A percentile compares a stretch with the other conserved stretches of the same genome.
Evolutionary conservation across 2,113 vertebrate genomes (phyloP).

Genomic region (Gopherus flavomarginatus): DNA sequence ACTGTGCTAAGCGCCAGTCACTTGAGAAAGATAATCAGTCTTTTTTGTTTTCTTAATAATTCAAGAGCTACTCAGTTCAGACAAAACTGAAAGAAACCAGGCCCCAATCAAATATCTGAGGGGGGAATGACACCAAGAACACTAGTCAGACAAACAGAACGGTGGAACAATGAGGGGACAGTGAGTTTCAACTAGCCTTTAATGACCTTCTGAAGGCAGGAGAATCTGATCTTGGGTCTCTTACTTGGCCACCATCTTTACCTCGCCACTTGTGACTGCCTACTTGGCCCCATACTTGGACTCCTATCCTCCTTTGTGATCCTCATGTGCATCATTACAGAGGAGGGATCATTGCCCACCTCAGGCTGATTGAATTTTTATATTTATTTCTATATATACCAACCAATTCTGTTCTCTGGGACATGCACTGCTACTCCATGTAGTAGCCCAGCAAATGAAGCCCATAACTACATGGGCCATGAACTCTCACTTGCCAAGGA

Average conservation of each 20-base stretch:
- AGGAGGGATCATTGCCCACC: background rate
- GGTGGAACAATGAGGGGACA: background rate
- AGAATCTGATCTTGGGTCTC: background rate
- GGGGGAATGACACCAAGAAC: background rate
- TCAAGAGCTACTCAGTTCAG: background rate
- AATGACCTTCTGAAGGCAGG: background rate
- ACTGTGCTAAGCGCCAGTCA: accelerated
- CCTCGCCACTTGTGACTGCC: accelerated
- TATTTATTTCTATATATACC: background rate
- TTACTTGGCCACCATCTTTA: background rate
- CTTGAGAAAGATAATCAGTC: background rate
- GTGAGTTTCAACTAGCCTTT: background rate
- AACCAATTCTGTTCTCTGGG: background rate
- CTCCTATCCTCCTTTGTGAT: background rate
- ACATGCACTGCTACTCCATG: background rate
- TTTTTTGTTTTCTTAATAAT: background rate
- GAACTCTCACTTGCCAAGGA: background rate
- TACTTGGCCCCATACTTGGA: background rate
- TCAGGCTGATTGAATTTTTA: background rate
- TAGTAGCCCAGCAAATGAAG: background rate
- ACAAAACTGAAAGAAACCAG: background rate
- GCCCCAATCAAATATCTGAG: background rate
- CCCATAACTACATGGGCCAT: background rate
- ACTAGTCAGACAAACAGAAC: background rate
- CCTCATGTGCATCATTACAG: accelerated